These are phyloP conservation scores for Coptodon rendalli DNA, from an alignment of 2,113 vertebrate species.

Conservation along the genomic window DNA sequence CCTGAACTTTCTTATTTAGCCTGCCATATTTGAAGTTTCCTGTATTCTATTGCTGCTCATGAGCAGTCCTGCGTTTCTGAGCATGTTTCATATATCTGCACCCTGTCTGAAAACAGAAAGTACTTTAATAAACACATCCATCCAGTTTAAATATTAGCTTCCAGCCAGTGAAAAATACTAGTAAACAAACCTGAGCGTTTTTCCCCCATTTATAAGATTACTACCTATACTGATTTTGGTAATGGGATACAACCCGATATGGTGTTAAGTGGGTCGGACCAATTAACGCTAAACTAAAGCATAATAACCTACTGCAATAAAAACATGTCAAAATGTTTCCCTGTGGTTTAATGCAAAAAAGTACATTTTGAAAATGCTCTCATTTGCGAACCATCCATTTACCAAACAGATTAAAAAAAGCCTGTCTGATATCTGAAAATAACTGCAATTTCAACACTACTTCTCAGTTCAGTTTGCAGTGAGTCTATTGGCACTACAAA, in stretches of 20 bases:
- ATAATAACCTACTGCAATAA: background rate
- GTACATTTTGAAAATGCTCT: background rate
- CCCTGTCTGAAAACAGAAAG: background rate
- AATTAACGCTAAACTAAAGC: background rate
- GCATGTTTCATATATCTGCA: background rate
- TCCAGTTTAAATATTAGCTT: background rate
- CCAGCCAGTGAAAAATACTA: background rate
- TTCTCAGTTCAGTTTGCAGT: background rate
- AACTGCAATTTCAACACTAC: background rate
- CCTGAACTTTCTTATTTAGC: background rate
- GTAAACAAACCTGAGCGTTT: background rate
- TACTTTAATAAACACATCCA: background rate
- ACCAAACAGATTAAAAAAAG: background rate
- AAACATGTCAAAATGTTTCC: background rate
- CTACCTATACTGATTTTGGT: background rate
- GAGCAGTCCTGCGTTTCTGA: background rate
- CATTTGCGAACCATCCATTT: background rate
- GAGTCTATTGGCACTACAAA: background rate
- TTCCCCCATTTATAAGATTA: fast-evolving
- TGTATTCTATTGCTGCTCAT: background rate
- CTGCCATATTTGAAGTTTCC: background rate
- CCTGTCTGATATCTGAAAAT: background rate
- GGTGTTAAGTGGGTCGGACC: background rate
- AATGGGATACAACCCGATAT: background rate
- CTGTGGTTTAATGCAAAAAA: background rate